These are phyloP conservation scores for Trematomus loennbergii DNA, from an alignment of 2,113 vertebrate genomes.

Conservation along the genomic window DNA sequence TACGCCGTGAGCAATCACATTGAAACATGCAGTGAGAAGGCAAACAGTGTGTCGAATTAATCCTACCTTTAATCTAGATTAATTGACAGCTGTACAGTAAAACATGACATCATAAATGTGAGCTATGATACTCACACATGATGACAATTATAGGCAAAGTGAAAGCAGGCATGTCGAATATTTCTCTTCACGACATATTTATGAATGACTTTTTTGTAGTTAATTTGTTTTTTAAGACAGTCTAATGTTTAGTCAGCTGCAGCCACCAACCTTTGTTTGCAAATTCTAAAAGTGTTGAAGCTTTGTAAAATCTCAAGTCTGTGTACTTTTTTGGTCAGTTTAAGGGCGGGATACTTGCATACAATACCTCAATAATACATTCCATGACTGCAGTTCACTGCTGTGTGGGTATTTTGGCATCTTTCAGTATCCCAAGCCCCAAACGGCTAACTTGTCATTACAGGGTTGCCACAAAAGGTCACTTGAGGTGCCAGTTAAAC, in stretches of 20 bases:
- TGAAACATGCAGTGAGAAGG: conserved; percentile 38
- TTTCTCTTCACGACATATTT: conserved; percentile 7
- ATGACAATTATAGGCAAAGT: background rate
- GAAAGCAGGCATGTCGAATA: background rate
- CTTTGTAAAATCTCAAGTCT: conserved; percentile 47
- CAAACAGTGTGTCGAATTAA: conserved; percentile 40
- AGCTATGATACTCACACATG: conserved; percentile 6
- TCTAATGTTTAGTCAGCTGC: background rate
- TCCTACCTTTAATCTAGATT: conserved; percentile 60
- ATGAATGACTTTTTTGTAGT: conserved; percentile 13
- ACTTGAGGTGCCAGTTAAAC: conserved; percentile 55
- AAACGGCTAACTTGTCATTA: conserved; percentile 56
- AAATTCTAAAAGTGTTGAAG: conserved; percentile 24
- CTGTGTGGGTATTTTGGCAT: conserved; percentile 64
- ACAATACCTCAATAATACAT: conserved; percentile 65
- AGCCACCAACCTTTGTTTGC: conserved; percentile 15
- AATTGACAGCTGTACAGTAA: conserved; percentile 41
- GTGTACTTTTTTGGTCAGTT: conserved; percentile 63
- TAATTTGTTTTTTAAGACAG: background rate
- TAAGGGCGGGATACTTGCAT: conserved; percentile 50
- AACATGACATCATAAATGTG: conserved; percentile 4
- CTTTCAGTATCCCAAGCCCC: conserved; percentile 32
- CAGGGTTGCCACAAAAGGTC: conserved; percentile 59
- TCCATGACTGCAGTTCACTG: conserved; percentile 61
- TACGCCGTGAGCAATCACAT: conserved; percentile 7